Percentiles rank a stretch among this genome's conserved stretches.
Evolutionary conservation across 2,797 vertebrate genomes (phyloP).

Genomic region (Enteromius radiatus): DNA sequence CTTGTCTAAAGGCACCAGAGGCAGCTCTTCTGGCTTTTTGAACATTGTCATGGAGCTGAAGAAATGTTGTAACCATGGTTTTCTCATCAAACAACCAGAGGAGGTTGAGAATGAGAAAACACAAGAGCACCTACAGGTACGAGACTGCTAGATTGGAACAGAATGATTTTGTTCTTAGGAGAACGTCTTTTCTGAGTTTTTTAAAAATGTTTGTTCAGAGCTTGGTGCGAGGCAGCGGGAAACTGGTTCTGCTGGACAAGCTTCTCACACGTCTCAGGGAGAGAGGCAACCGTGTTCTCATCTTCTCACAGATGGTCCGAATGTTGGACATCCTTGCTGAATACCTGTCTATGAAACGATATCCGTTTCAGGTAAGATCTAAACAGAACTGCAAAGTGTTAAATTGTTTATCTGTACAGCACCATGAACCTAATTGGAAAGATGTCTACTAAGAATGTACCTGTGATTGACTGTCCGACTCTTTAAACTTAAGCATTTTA

Average conservation of each 20-base stretch:
- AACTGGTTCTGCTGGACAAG: conserved; percentile 96
- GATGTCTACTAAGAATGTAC: background rate
- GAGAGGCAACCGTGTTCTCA: conserved; percentile 94
- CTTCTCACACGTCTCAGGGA: conserved; percentile 92
- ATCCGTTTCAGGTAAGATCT: conserved; percentile 90
- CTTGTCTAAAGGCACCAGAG: conserved; percentile 89
- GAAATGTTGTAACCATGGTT: conserved; percentile 97
- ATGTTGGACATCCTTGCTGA: conserved; percentile 99
- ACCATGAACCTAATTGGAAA: background rate
- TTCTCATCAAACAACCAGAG: conserved; percentile 90
- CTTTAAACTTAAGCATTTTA: no score
- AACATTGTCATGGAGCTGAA: conserved; percentile 99
- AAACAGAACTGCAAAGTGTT: background rate
- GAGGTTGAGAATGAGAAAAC: conserved; percentile 83
- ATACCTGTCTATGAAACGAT: conserved; percentile 92
- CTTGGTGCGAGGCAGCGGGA: conserved; percentile 92
- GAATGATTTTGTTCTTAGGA: background rate
- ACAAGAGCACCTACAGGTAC: conserved; percentile 86
- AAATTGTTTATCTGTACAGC: background rate
- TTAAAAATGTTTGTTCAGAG: conserved; percentile 70
- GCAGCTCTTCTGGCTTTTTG: conserved; percentile 95
- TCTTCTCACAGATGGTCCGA: conserved; percentile 99
- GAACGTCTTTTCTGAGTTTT: background rate
- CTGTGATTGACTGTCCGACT: background rate
- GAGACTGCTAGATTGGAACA: background rate